Conservation (phyloP, 2,888 invertebrate species). For the Endotricha flammealis region DNA sequence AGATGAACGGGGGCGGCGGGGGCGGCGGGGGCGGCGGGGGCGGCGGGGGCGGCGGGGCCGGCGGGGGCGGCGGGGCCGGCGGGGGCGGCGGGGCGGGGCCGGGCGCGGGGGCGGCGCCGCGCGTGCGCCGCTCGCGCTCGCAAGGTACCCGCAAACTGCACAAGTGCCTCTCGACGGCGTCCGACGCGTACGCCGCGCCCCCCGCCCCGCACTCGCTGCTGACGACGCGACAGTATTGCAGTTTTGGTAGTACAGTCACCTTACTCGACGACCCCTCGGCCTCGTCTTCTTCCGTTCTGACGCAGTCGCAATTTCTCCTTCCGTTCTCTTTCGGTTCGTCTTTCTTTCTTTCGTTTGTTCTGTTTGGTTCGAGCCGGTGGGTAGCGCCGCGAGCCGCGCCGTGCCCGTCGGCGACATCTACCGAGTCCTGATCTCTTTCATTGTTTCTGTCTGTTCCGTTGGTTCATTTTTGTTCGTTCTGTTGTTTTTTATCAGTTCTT, state of each 20-base stretch:
- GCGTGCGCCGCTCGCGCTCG: conserved; percentile 90
- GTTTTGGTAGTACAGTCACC: conserved; percentile 95
- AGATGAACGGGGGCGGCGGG: conserved; percentile 79
- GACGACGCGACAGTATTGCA: conserved; percentile 94
- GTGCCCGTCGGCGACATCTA: conserved; percentile 1
- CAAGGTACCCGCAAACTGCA: conserved; percentile 97
- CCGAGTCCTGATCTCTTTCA: conserved; percentile 5
- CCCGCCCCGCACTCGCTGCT: conserved; percentile 83
- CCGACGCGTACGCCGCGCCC: conserved; percentile 85
- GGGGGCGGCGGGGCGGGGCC: conserved; percentile 25
- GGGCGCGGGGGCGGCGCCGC: conserved; percentile 35
- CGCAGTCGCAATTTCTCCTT: conserved; percentile 72
- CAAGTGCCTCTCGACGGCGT: conserved; percentile 94
- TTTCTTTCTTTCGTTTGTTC: conserved; percentile 24
- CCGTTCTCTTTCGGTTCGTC: conserved; percentile 35
- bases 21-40: conserved; percentile 43
- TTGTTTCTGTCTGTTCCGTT: conserved; percentile 6
- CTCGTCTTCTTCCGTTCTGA: conserved; percentile 60
- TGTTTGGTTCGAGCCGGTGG: conserved; percentile 12
- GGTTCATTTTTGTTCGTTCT: conserved; percentile 21
- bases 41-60: conserved; percentile 71
- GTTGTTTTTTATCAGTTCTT: conserved; percentile 32
- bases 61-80: conserved; percentile 38
- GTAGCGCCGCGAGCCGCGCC: background rate
- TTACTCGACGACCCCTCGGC: conserved; percentile 55